These are phyloP conservation scores for Nomada lathburiana DNA, from an alignment of 2,888 invertebrate genomes.

Conservation along the genomic window DNA sequence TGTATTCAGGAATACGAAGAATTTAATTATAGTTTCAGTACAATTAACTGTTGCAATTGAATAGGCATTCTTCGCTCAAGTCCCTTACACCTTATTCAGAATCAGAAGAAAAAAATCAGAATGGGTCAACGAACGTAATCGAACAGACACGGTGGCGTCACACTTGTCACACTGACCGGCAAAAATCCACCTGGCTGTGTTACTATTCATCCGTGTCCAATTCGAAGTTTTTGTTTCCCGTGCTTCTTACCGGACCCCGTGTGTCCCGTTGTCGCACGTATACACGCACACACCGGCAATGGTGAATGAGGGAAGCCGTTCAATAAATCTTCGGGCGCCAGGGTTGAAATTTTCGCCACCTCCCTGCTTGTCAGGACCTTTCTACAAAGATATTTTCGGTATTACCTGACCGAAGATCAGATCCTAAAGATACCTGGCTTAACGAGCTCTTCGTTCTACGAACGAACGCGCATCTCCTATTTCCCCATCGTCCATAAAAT, in stretches of 20 bases:
- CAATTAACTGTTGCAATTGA: no score
- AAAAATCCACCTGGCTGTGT: slow-evolving; percentile 13
- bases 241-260: slow-evolving; percentile 5
- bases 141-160: slow-evolving; percentile 17
- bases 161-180: slow-evolving; percentile 1
- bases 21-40: no score
- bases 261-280: slow-evolving; percentile 9
- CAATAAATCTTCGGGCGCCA: slow-evolving; percentile 81
- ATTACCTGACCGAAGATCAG: slow-evolving; percentile 76
- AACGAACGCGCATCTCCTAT: slow-evolving; percentile 50
- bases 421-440: slow-evolving; percentile 76
- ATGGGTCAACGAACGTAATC: slow-evolving; percentile 24
- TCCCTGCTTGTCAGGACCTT: slow-evolving; percentile 65
- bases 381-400: slow-evolving; percentile 65
- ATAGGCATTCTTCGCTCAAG: no score
- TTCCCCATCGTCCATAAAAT: slow-evolving; percentile 55
- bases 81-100: background rate
- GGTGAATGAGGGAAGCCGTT: slow-evolving; percentile 66
- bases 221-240: slow-evolving; percentile 33
- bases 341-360: slow-evolving; percentile 80
- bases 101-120: background rate
- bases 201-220: slow-evolving; percentile 20
- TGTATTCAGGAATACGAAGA: no score
- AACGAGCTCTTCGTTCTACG: slow-evolving; percentile 56
- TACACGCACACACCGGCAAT: slow-evolving; percentile 10